phyloP scores from a whole-genome alignment of 2,797 vertebrate species.

The Lepilemur septentrionalis region DNA sequence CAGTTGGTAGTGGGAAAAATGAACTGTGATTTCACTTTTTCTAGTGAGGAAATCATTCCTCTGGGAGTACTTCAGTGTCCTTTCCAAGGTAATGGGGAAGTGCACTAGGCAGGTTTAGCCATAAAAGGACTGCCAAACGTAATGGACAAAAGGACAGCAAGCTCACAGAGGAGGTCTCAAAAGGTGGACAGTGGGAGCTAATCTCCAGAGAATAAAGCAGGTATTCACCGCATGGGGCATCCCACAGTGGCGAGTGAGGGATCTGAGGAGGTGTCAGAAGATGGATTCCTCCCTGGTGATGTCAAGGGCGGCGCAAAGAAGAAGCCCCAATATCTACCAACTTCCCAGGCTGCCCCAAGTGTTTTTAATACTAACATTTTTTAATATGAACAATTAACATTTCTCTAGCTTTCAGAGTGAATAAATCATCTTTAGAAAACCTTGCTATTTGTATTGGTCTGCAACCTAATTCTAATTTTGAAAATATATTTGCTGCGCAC shows the following conservation, averaged over 20 bases:
- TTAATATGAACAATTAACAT: neutral
- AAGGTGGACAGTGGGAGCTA: neutral
- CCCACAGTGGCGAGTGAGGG: neutral
- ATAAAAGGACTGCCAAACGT: neutral
- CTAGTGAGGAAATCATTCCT: neutral
- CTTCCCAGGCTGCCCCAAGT: neutral
- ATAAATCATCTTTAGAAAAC: conserved; percentile 10
- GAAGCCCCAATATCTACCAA: neutral
- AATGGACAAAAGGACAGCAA: neutral
- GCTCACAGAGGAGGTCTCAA: neutral
- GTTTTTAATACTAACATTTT: neutral
- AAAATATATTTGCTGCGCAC: neutral
- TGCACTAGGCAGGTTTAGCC: neutral
- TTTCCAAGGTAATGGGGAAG: neutral
- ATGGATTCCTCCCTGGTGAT: neutral
- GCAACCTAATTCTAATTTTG: conserved; percentile 16
- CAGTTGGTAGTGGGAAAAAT: neutral
- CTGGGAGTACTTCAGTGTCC: neutral
- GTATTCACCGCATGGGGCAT: neutral
- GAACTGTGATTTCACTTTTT: conserved; percentile 25
- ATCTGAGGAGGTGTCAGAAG: neutral
- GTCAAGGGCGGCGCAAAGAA: neutral
- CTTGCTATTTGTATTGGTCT: neutral
- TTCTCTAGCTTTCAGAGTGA: neutral
- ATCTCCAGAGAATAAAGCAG: neutral